These are phyloP conservation scores for Chroicocephalus ridibundus DNA, from an alignment of 2,113 vertebrate species.

Conservation along the genomic window DNA sequence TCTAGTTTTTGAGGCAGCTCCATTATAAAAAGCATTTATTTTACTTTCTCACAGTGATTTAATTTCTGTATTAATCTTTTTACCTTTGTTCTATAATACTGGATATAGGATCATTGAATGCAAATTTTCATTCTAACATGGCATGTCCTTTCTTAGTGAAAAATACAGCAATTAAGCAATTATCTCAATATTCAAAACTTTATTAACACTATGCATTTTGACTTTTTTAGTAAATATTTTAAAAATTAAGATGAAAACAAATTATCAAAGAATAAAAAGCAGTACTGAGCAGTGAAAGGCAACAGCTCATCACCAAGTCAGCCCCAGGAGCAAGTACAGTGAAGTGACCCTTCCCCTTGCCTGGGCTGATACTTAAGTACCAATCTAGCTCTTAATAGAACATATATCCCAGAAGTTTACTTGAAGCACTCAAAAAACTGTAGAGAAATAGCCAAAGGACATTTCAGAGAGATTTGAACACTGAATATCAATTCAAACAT, in stretches of 20 bases:
- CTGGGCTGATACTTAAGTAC: background rate
- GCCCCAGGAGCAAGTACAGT: background rate
- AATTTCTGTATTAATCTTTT: background rate
- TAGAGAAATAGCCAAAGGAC: background rate
- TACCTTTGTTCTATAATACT: background rate
- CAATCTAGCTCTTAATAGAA: background rate
- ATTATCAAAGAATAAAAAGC: background rate
- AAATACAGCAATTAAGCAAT: background rate
- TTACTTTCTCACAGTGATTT: background rate
- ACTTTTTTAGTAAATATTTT: background rate
- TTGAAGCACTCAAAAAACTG: background rate
- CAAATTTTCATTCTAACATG: background rate
- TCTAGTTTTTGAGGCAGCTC: background rate
- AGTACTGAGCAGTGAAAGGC: background rate
- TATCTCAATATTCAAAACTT: background rate
- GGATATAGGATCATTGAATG: background rate
- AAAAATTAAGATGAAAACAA: background rate
- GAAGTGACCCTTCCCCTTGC: background rate
- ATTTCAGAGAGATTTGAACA: background rate
- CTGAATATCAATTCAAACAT: accelerated
- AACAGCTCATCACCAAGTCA: background rate
- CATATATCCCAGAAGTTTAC: background rate
- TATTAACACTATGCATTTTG: background rate
- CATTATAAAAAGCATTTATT: background rate
- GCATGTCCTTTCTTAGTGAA: background rate